These are phyloP conservation scores for Grammomys surdaster DNA, from an alignment of 2,113 vertebrate species.

Conservation along the genomic window DNA sequence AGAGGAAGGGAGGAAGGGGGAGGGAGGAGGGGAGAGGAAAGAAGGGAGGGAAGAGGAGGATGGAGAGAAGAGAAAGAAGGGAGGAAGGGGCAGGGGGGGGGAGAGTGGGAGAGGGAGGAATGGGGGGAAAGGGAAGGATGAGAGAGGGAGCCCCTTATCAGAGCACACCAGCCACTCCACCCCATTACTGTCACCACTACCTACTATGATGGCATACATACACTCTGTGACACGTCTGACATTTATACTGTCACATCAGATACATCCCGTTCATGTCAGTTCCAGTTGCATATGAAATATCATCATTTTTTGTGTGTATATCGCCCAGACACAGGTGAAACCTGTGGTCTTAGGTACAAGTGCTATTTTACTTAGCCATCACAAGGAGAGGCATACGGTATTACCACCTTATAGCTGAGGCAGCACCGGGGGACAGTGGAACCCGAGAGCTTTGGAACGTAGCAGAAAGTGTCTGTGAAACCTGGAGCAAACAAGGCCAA, in stretches of 20 bases:
- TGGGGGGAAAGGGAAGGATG: no score
- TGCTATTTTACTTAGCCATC: neutral
- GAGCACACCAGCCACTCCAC: neutral
- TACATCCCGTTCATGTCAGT: no score
- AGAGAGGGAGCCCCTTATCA: no score
- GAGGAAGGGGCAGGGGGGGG: neutral
- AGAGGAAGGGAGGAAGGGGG: no score
- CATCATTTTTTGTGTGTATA: neutral
- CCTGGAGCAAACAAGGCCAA: neutral
- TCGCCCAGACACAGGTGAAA: neutral
- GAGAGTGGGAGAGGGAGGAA: fast-evolving
- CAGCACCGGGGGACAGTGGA: neutral
- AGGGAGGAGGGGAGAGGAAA: no score
- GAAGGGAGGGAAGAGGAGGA: no score
- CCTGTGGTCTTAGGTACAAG: fast-evolving
- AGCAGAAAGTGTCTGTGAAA: neutral
- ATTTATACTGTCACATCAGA: neutral
- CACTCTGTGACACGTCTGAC: neutral
- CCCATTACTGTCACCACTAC: fast-evolving
- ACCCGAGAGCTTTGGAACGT: neutral
- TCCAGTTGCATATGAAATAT: neutral
- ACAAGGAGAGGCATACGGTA: neutral
- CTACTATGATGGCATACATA: fast-evolving
- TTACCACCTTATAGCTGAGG: no score
- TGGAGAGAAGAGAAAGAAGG: no score